phyloP scores from a whole-genome alignment of 2,888 invertebrate species.

The Agrypnus murinus region DNA sequence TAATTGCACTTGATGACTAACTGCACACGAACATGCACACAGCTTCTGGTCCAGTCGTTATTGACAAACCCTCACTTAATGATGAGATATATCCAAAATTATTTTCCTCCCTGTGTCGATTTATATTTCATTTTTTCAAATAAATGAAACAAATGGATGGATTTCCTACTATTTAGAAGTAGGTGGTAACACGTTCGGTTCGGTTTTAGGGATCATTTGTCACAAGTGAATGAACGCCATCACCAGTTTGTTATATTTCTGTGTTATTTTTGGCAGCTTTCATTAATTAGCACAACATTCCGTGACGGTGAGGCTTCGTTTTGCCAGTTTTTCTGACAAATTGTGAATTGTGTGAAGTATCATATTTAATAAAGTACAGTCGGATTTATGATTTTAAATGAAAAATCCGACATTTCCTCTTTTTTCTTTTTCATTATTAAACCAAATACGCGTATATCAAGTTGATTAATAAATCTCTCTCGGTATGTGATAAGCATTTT shows the following conservation, averaged over 20 bases:
- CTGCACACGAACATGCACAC: slow-evolving; percentile 29
- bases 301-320: slow-evolving; percentile 32
- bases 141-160: slow-evolving; percentile 39
- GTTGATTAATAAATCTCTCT: too few species aligned
- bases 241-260: slow-evolving; percentile 43
- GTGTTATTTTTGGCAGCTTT: slow-evolving; percentile 48
- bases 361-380: neutral
- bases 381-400: too few species aligned
- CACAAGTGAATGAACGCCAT: slow-evolving; percentile 36
- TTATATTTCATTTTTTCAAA: slow-evolving; percentile 31
- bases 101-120: slow-evolving; percentile 31
- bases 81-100: slow-evolving; percentile 31
- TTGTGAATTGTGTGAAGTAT: slow-evolving; percentile 4
- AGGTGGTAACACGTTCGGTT: slow-evolving; percentile 24
- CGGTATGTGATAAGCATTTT: neutral
- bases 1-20: slow-evolving; percentile 56
- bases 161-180: neutral
- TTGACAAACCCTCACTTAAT: slow-evolving; percentile 38
- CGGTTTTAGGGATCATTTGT: slow-evolving; percentile 38
- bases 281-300: slow-evolving; percentile 45
- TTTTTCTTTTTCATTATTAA: too few species aligned
- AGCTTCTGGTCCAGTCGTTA: slow-evolving; percentile 28
- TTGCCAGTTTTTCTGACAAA: slow-evolving; percentile 24
- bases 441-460: too few species aligned
- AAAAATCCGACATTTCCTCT: too few species aligned